phyloP scores from a whole-genome alignment of 1,140 invertebrate genomes.

The Zophobas morio region DNA sequence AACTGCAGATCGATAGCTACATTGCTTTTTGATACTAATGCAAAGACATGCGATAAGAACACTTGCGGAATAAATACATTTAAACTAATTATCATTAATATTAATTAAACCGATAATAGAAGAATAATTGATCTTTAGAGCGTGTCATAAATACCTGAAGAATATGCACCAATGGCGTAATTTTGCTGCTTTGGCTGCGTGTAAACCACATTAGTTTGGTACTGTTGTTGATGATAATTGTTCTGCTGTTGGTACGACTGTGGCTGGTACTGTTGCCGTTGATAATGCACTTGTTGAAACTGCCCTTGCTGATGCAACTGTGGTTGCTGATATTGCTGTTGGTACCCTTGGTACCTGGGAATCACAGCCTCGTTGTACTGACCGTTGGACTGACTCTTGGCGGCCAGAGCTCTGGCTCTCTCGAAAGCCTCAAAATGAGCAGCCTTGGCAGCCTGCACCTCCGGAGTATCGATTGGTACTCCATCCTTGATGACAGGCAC shows the following conservation, averaged over 20 bases:
- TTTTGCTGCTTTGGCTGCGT: neutral
- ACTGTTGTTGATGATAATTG: constrained; percentile 13
- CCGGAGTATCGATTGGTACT: constrained; percentile 74
- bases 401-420: constrained; percentile 63
- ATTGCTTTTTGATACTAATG: no score
- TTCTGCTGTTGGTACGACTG: constrained; percentile 1
- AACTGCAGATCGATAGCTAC: no score
- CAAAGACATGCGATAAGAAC: no score
- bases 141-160: constrained; percentile 6
- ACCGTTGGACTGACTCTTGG: constrained; percentile 17
- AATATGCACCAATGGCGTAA: constrained; percentile 11
- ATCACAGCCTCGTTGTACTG: constrained; percentile 4
- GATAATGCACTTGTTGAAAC: constrained; percentile 9
- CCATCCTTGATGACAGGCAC: constrained; percentile 63
- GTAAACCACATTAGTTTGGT: constrained; percentile 10
- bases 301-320: constrained; percentile 17
- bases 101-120: neutral
- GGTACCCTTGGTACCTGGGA: neutral
- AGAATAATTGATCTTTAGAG: no score
- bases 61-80: no score
- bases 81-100: neutral
- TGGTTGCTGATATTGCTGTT: constrained; percentile 6
- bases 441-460: constrained; percentile 75
- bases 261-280: constrained; percentile 15
- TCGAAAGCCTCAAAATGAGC: constrained; percentile 73